Evolutionary conservation across 2,797 vertebrate species (phyloP), one percentile per base, ranked within the genome.

Genomic region (Gymnopithys bicolor): DNA sequence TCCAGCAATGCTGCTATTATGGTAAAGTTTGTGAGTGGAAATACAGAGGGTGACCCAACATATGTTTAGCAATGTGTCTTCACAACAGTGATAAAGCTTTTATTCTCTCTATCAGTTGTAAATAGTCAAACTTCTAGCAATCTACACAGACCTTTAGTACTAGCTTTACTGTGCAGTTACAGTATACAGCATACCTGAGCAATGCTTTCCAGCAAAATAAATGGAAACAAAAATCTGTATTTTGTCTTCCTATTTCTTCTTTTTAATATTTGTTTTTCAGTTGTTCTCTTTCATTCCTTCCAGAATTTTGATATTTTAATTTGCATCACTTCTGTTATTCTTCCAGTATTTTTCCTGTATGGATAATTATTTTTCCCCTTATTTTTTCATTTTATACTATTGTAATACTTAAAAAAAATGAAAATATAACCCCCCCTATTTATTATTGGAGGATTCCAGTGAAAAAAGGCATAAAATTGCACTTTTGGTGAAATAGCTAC

Each of bases 41-140:
- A 67, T 30, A 78, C 1, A 32, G 33, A 52, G 11, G 17, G n/a
- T 10, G 24, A 66, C 48, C 35, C 30, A 48, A 23, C 4, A 16
- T 35, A 56, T 70, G 69, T 52, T 71, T 21, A 73, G 53, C 74
- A 84, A 75, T 68, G 37, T 1, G 5, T 78, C 52, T 75, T 93
- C 52, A 51, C 23, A 91, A 63, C 11, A 58, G n/a, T 8, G 32
- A 86, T 55, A 48, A 95, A 91, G 37, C 27, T 90, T 93, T 86
- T 86, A 78, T 81, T 88, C 45, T 39, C 39, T 39, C 14, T 66
- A 23, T 10, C 35, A n/a, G 37, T 14, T 84, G 46, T 86, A 94
- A 94, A 90, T 23, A 78, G 35, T 43, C 58, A 92, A 55, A 75
- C 46, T 87, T 83, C 27, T 33, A 85, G 28, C n/a, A 77, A 86